Base-by-base conservation (phyloP, 2,797 vertebrate species). In the Parambassis ranga region DNA sequence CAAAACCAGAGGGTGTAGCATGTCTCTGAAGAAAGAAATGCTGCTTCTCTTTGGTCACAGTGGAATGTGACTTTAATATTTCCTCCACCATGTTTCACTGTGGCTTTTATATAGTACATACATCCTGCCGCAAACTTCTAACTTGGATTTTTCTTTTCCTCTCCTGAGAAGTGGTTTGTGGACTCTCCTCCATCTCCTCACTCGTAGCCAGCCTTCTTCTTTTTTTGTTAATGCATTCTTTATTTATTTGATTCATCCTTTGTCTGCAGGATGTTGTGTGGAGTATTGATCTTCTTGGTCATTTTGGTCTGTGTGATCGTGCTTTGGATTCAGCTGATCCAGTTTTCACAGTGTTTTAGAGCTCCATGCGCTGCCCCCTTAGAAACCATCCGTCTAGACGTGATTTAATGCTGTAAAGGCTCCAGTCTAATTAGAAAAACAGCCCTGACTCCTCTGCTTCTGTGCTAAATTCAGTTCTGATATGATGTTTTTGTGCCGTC, bases 161-260 rank as follows among this genome's bases (percentile, higher is more conserved):
- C 16, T 43, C 24, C 24, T 43, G 24, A 16, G 23, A 43, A 11
- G 24, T 3, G 16, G 10, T 27, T 26, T 43, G 0, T 0, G 24
- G 41, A 20, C n/a, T 14, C 22, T 2, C 20, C 20, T 0, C 23
- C 24, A 27, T 15, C 14, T 2, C 14, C 16, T 24, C 23, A 26
- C 14, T 0, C n/a, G 6, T 0, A 16, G 7, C 27, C 3, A 43
- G 14, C 14, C 0, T 16, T 26, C 2, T 5, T 43, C 27, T 27
- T 10, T 11, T 14, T 11, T 4, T 16, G 10, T 10, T 43, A 14
- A 3, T 24, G 24, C 7, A 23, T 24, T 26, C 24, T 27, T 6
- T 23, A 23, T 23, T 27, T 1, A 27, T n/a, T n/a, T n/a, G n/a
- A n/a, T n/a, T n/a, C n/a, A n/a, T n/a, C n/a, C n/a, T n/a, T n/a